A percentile compares a stretch with the other conserved stretches of the same genome.
Conservation (phyloP, 1,140 invertebrate genomes). For the Lamellibrachia luymesi region DNA sequence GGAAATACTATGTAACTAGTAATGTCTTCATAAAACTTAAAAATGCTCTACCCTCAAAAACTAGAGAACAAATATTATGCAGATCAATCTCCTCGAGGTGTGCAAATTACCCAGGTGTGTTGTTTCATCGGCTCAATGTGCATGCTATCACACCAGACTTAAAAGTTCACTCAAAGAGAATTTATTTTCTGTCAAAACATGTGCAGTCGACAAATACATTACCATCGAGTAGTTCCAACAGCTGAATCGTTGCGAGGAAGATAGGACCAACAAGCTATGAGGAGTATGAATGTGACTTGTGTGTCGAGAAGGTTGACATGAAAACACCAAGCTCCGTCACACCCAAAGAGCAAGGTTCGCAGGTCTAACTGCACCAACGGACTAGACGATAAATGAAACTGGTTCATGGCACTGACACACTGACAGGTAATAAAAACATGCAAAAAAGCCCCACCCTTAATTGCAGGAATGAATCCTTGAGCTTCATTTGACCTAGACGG, state of each 20-base stretch:
- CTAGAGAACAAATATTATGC: no score
- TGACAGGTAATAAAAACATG: neutral
- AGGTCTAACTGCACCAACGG: neutral
- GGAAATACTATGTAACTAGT: no score
- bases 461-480: neutral
- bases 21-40: no score
- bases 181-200: slow-evolving; percentile 6
- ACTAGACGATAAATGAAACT: neutral
- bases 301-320: neutral
- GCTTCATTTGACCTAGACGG: neutral
- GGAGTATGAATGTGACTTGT: neutral
- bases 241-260: neutral
- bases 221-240: neutral
- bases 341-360: neutral
- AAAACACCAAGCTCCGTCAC: neutral
- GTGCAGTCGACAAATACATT: neutral
- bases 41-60: no score
- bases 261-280: neutral
- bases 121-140: no score
- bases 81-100: no score
- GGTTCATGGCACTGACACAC: neutral
- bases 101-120: no score
- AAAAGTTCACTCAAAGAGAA: neutral
- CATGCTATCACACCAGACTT: neutral
- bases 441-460: neutral